phyloP scores from a whole-genome alignment of 2,797 vertebrate genomes.

The Leptoclinus maculatus region DNA sequence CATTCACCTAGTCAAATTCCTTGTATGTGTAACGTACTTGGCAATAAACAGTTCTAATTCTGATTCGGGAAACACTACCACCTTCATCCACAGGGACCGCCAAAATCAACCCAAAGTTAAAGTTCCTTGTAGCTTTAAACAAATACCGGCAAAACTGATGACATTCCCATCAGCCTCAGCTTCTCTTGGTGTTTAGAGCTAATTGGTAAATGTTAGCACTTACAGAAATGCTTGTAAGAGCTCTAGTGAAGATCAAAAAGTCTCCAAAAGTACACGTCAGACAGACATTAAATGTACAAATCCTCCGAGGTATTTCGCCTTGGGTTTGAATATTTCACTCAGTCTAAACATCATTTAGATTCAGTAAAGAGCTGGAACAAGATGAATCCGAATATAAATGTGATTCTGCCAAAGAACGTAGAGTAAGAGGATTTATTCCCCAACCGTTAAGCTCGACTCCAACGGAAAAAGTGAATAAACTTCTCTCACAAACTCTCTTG shows the following conservation, averaged over 20 bases:
- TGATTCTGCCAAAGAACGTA: neutral
- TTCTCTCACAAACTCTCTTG: neutral
- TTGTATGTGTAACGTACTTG: too few relatives aligned
- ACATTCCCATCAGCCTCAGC: neutral
- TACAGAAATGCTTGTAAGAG: too few relatives aligned
- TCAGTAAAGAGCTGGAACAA: slow-evolving; percentile 10
- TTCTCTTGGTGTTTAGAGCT: neutral
- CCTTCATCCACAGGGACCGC: too few relatives aligned
- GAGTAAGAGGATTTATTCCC: neutral
- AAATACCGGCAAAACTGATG: neutral
- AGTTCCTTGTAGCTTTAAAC: neutral
- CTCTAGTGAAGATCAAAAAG: neutral
- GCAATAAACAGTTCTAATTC: too few relatives aligned
- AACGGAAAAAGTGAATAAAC: neutral
- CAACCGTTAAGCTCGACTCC: neutral
- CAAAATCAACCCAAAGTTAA: too few relatives aligned
- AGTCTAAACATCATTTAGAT: slow-evolving; percentile 9
- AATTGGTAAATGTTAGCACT: neutral
- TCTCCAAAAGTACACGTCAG: neutral
- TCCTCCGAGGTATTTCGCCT: neutral
- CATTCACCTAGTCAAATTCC: too few relatives aligned
- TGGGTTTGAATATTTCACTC: neutral
- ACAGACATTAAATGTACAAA: neutral
- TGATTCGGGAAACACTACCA: too few relatives aligned
- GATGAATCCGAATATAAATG: slow-evolving; percentile 13